Percentiles rank a stretch among this genome's conserved stretches.
Evolutionary conservation across 2,888 invertebrate genomes (phyloP).

Genomic region (Sarcophaga variegata): DNA sequence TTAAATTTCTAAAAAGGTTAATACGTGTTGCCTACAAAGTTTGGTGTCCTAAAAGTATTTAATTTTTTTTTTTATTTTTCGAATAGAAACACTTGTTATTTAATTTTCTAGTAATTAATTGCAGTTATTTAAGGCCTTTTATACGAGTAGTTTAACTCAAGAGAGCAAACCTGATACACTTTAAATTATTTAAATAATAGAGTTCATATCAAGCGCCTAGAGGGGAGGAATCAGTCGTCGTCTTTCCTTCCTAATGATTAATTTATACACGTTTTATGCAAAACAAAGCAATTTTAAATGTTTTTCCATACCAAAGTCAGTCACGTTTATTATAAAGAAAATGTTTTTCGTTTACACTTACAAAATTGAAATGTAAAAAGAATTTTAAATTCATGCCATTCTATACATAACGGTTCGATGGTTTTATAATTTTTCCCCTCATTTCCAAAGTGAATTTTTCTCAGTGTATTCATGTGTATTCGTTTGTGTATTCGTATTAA

Average conservation of each 20-base stretch:
- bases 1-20: not conserved
- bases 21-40: not conserved
- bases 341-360: conserved; percentile 10
- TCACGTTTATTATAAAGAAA: conserved; percentile 43
- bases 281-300: conserved; percentile 18
- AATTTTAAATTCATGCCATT: no score
- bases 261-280: conserved; percentile 59
- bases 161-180: conserved; percentile 52
- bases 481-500: not conserved
- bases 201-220: conserved; percentile 8
- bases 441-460: conserved; percentile 3
- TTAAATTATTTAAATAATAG: conserved; percentile 57
- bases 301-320: conserved; percentile 15
- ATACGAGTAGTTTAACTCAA: not conserved
- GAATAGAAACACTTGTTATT: conserved; percentile 54
- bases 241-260: conserved; percentile 44
- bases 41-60: conserved; percentile 8
- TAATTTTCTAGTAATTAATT: conserved; percentile 1
- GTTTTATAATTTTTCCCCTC: not conserved
- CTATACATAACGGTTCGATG: not conserved
- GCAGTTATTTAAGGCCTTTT: not conserved
- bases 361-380: not conserved
- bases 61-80: not conserved
- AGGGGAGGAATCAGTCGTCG: not conserved
- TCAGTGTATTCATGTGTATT: conserved; percentile 7